Evolutionary conservation across 2,797 vertebrate genomes (phyloP).

Genomic region (Coregonus suidteri): DNA sequence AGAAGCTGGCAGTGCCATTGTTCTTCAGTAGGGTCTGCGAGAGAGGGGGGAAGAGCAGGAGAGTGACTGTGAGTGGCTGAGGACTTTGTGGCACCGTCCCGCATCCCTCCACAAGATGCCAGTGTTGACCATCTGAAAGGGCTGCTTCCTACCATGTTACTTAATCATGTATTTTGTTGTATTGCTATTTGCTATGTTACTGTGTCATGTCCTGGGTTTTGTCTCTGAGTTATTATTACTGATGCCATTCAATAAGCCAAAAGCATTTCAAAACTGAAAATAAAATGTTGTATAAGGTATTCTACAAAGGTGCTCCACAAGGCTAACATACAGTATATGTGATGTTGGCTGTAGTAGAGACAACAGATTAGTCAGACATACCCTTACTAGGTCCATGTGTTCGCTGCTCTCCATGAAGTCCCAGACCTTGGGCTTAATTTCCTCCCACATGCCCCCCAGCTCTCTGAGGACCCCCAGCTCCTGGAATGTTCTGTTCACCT

Average conservation of each 20-base stretch:
- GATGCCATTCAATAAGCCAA: background rate
- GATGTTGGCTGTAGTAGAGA: background rate
- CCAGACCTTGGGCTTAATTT: slow-evolving; percentile 89
- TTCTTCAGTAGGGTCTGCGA: slow-evolving; percentile 86
- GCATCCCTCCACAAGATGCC: slow-evolving; percentile 3
- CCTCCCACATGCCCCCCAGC: slow-evolving; percentile 93
- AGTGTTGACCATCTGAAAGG: background rate
- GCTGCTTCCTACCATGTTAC: background rate
- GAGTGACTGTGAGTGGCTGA: slow-evolving; percentile 73
- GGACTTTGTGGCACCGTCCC: background rate
- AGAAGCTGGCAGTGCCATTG: slow-evolving; percentile 79
- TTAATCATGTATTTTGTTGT: background rate
- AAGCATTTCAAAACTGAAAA: background rate
- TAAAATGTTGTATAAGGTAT: too few species aligned
- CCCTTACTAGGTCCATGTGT: slow-evolving; percentile 89
- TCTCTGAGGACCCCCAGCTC: slow-evolving; percentile 91
- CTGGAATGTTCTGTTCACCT: slow-evolving; percentile 98
- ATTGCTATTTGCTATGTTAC: background rate
- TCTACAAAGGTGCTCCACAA: background rate
- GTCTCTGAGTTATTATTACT: background rate
- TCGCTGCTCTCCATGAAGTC: slow-evolving; percentile 90
- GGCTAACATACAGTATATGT: background rate
- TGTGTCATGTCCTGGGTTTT: background rate
- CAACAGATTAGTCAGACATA: slow-evolving; percentile 58
- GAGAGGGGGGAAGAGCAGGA: slow-evolving; percentile 50